A percentile compares a stretch with the other conserved stretches of the same genome.
phyloP scores from a whole-genome alignment of 2,888 invertebrate species.

The Cynaeus angustus region DNA sequence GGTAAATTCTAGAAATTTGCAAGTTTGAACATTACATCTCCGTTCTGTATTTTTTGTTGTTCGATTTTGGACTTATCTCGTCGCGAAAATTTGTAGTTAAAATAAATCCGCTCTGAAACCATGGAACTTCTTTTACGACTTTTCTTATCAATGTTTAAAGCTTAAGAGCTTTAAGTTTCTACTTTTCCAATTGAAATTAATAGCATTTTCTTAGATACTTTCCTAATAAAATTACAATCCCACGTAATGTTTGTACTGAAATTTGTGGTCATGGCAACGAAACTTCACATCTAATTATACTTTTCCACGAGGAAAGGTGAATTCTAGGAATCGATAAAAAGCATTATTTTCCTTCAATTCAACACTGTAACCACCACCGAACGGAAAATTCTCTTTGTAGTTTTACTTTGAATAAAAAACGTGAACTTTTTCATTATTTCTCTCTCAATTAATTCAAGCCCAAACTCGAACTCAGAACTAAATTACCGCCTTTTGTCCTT shows the following conservation, averaged over 20 bases:
- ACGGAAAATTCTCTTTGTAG: no score
- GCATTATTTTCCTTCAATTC: constrained; percentile 4
- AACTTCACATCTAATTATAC: background rate
- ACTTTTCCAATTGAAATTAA: background rate
- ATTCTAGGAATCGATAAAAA: background rate
- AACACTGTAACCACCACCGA: no score
- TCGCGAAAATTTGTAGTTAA: background rate
- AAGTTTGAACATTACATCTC: no score
- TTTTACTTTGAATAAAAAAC: no score
- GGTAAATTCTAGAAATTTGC: no score
- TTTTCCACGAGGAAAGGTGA: background rate
- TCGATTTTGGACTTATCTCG: no score
- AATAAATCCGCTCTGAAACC: background rate
- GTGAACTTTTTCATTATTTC: no score
- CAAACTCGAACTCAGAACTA: no score
- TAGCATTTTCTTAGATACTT: background rate
- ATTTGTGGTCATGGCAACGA: background rate
- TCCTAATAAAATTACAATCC: background rate
- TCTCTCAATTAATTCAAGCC: background rate
- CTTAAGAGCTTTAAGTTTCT: background rate
- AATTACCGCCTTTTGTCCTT: no score
- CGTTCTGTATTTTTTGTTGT: no score
- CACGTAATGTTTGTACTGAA: background rate
- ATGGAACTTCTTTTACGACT: background rate
- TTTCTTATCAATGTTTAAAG: constrained; percentile 2